These are phyloP conservation scores for Listrodromus nycthemerus DNA, from an alignment of 2,888 invertebrate species.

Conservation along the genomic window DNA sequence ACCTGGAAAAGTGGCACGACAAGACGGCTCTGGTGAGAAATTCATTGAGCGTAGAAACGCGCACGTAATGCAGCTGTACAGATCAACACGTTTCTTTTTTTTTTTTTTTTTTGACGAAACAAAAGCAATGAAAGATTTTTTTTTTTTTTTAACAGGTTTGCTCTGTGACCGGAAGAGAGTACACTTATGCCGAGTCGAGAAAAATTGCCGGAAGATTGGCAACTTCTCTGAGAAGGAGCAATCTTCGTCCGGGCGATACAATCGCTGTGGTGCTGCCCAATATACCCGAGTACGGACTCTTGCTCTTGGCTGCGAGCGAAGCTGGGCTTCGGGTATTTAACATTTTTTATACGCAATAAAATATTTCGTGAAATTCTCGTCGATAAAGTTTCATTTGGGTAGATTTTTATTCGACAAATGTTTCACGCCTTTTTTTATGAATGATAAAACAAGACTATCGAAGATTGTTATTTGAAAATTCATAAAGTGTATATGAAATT, in stretches of 20 bases:
- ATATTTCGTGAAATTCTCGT: neutral
- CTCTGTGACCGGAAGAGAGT: slow-evolving; percentile 75
- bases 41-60: neutral
- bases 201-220: slow-evolving; percentile 75
- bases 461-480: too few relatives aligned
- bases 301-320: slow-evolving; percentile 74
- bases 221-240: slow-evolving; percentile 76
- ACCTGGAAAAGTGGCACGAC: slow-evolving; percentile 88
- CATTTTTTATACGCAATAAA: slow-evolving; percentile 53
- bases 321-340: slow-evolving; percentile 75
- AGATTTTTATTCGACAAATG: neutral
- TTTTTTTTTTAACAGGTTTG: slow-evolving; percentile 70
- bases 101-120: too few relatives aligned
- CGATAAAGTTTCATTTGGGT: neutral
- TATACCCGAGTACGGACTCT: slow-evolving; percentile 77
- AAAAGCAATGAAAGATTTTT: slow-evolving; percentile 39
- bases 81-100: neutral
- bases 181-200: slow-evolving; percentile 77
- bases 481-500: too few relatives aligned
- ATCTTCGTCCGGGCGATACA: slow-evolving; percentile 77
- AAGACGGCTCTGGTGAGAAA: slow-evolving; percentile 87
- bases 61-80: neutral
- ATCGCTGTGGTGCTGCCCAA: slow-evolving; percentile 80
- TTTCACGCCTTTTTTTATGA: neutral
- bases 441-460: too few relatives aligned